Base-by-base conservation (phyloP, 2,888 invertebrate genomes). In the Homarus gammarus region DNA sequence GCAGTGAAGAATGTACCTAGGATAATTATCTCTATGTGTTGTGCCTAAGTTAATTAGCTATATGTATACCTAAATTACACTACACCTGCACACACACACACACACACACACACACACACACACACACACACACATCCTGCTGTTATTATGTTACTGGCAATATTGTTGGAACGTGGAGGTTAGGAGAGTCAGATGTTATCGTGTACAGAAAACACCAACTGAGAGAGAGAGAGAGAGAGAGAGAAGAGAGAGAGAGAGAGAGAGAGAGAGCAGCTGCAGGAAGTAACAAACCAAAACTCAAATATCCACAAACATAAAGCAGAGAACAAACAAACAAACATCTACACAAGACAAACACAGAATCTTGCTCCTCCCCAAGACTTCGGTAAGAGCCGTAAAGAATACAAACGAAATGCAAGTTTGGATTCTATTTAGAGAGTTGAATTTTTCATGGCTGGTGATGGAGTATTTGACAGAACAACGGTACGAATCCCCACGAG, bases 231-330 rank as follows among this genome's bases (percentile, higher is more conserved):
- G 27, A 40, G 68, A 40, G 40, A 79, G 79, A 79, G 36, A 38
- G n/a, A 33, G 22, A 5, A 64, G 68, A 64, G 82, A 83, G 83
- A 83, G 72, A 83, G 83, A 83, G 44, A 72, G 51, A 49, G 83
- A 49, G 72, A 72, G 72, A 64, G 36, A 70, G 70, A 31, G 70
- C 44, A 44, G 10, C 5, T 44, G 10, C 44, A 44, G 6, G 10
- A 44, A 44, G 44, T 8, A 44, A 44, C 10, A 5, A 8, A 44
- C 5, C 44, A 5, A 44, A 44, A 44, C 44, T 8, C 44, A 44
- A 10, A 44, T 56, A 12, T 8, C 44, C 10, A 12, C 49, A 12
- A 49, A 56, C 56, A 56, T 56, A 15, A 56, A 15, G 10, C 49
- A 12, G 15, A 49, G 49, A 56, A 56, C 18, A 56, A 56, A 56